Evolutionary conservation across 2,797 vertebrate species (phyloP).

Genomic region (Ataeniobius toweri): DNA sequence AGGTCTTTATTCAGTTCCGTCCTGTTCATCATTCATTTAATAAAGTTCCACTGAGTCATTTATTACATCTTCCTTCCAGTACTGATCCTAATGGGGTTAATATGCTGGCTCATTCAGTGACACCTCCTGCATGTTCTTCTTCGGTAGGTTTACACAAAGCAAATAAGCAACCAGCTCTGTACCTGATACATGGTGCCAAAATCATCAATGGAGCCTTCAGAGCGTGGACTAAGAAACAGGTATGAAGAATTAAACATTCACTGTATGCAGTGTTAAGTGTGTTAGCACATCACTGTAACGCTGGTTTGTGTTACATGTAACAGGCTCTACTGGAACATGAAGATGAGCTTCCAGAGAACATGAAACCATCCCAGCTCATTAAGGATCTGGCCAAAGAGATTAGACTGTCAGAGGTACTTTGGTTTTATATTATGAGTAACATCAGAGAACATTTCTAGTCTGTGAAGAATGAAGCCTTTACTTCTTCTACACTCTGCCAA

Average conservation of each 20-base stretch:
- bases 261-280: not conserved
- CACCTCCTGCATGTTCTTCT: constrained; percentile 26
- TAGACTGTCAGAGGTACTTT: constrained; percentile 91
- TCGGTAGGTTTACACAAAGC: constrained; percentile 92
- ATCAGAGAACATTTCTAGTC: not conserved
- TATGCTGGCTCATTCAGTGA: not conserved
- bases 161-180: constrained; percentile 91
- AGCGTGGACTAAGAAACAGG: constrained; percentile 99
- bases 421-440: not conserved
- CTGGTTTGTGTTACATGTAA: not conserved
- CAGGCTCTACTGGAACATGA: constrained; percentile 97
- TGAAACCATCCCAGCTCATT: constrained; percentile 97
- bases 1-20: too few relatives aligned
- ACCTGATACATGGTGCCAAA: constrained; percentile 97
- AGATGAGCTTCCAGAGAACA: constrained; percentile 94
- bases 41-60: too few relatives aligned
- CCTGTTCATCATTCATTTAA: too few relatives aligned
- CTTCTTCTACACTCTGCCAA: not conserved
- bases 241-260: constrained; percentile 49
- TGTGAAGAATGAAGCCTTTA: too few relatives aligned
- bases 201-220: constrained; percentile 98
- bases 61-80: too few relatives aligned
- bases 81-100: too few relatives aligned
- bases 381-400: constrained; percentile 99
- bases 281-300: too few relatives aligned